Conservation (phyloP, 1,140 invertebrate genomes). For the Bombus haemorrhoidalis region DNA sequence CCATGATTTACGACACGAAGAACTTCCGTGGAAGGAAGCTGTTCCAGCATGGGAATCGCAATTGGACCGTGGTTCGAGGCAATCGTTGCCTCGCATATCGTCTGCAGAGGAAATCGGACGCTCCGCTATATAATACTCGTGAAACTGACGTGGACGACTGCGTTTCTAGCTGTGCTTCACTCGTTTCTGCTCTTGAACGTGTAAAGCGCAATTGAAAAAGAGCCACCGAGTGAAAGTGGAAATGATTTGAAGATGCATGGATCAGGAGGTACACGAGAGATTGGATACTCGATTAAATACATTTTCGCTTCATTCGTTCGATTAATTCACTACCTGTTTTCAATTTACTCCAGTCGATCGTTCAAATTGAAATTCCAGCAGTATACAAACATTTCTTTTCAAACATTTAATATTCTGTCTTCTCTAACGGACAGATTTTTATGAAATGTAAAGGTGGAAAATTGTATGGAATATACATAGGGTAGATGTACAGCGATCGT, state of each 20-base stretch:
- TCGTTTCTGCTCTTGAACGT: not conserved
- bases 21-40: not conserved
- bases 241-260: not conserved
- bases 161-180: not conserved
- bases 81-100: not conserved
- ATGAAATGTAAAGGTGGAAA: no score
- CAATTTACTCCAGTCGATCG: not conserved
- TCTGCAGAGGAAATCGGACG: constrained; percentile 20
- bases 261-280: not conserved
- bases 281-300: not conserved
- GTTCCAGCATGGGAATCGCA: constrained; percentile 19
- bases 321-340: not conserved
- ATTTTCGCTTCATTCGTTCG: not conserved
- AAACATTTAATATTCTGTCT: not conserved
- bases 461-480: not conserved
- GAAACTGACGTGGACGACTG: not conserved
- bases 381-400: not conserved
- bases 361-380: not conserved
- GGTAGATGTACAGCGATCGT: not conserved
- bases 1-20: not conserved
- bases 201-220: not conserved
- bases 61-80: not conserved
- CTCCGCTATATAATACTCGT: constrained; percentile 25
- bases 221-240: not conserved
- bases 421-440: no score